Evolutionary conservation across 2,888 invertebrate genomes (phyloP).

Genomic region (Drosophila suboccidentalis): DNA sequence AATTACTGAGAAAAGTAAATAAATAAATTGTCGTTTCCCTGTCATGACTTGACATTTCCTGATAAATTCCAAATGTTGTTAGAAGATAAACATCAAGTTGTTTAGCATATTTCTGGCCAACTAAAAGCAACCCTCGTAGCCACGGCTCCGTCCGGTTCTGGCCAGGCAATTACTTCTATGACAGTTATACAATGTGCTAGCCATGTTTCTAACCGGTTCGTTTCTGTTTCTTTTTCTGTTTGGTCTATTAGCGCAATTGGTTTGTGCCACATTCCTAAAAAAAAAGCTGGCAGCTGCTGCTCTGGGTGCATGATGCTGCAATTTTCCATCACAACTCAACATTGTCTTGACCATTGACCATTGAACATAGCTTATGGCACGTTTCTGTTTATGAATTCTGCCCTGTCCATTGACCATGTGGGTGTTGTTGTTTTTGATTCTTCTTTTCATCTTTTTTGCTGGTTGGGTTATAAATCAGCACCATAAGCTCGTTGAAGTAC

Average conservation of each 20-base stretch:
- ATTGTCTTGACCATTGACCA: conserved; percentile 40
- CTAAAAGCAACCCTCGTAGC: conserved; percentile 6
- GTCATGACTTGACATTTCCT: conserved; percentile 4
- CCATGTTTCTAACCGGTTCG: conserved; percentile 42
- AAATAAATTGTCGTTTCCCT: too few relatives aligned
- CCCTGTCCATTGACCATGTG: conserved; percentile 36
- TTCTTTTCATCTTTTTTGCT: conserved; percentile 3
- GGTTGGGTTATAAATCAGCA: conserved; percentile 44
- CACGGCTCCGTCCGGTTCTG: conserved; percentile 7
- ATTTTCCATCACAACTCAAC: conserved; percentile 24
- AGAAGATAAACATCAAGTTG: conserved; percentile 1
- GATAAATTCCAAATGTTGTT: conserved; percentile 1
- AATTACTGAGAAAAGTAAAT: too few relatives aligned
- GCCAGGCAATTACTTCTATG: conserved; percentile 27
- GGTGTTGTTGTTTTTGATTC: conserved; percentile 30
- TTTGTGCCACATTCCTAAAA: conserved; percentile 67
- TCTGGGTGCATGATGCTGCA: conserved; percentile 45
- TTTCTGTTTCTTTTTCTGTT: conserved; percentile 25
- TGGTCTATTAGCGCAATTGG: conserved; percentile 71
- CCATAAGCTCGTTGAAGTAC: conserved; percentile 29
- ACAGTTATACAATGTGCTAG: conserved; percentile 41
- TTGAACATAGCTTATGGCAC: conserved; percentile 36
- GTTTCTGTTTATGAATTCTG: conserved; percentile 31
- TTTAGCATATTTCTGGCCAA: conserved; percentile 12
- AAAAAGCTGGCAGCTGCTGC: conserved; percentile 27